phyloP scores from a whole-genome alignment of 53 echinoderm and acorn worm genomes.

The Luidia sarsii region DNA sequence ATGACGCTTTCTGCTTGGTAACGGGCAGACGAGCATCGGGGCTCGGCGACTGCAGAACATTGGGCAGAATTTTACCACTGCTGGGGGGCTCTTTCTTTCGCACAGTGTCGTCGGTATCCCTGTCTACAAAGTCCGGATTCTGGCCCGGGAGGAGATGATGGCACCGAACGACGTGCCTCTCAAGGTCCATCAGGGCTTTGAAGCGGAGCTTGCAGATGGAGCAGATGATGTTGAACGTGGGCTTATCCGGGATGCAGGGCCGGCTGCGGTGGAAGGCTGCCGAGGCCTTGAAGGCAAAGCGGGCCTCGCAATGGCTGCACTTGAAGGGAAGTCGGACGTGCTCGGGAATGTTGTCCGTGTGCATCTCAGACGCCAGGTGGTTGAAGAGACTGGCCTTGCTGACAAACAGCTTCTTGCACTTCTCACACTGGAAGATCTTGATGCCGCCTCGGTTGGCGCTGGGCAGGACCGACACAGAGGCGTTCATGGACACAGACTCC shows the following conservation, averaged over 20 bases:
- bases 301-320: constrained; percentile 38
- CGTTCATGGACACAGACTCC: too few relatives aligned
- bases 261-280: constrained; percentile 43
- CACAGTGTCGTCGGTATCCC: neutral
- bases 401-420: constrained; percentile 66
- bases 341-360: constrained; percentile 23
- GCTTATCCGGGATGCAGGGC: constrained; percentile 26
- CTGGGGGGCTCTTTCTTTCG: neutral
- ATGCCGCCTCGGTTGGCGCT: constrained; percentile 40
- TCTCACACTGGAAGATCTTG: constrained; percentile 67
- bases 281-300: constrained; percentile 64
- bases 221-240: constrained; percentile 52
- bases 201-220: constrained; percentile 55
- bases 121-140: constrained; percentile 23
- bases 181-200: constrained; percentile 44
- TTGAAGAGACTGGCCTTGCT: constrained; percentile 70
- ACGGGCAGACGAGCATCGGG: neutral
- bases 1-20: neutral
- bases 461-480: neutral
- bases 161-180: constrained; percentile 34
- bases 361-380: constrained; percentile 62
- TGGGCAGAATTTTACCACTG: neutral
- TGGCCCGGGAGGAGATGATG: constrained; percentile 38
- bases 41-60: neutral
- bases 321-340: constrained; percentile 35